These are phyloP conservation scores for Hydrotaea cyrtoneurina DNA, from an alignment of 2,888 invertebrate genomes.

Conservation along the genomic window DNA sequence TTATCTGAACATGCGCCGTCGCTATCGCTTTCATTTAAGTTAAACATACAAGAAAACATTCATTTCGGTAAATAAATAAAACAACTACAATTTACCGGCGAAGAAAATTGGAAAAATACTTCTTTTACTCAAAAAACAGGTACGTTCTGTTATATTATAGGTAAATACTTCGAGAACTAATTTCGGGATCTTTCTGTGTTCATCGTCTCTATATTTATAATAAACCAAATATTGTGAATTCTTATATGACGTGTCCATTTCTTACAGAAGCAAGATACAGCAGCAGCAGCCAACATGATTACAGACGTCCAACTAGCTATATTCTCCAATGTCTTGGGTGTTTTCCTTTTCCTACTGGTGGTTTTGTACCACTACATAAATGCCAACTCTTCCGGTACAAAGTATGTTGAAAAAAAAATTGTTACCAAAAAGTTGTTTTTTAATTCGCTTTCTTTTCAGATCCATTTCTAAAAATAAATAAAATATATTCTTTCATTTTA, in stretches of 20 bases:
- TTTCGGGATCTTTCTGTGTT: no score
- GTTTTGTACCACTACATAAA: slow-evolving; percentile 98
- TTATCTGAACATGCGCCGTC: no score
- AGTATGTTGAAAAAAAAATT: slow-evolving; percentile 60
- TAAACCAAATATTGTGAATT: no score
- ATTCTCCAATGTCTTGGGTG: slow-evolving; percentile 97
- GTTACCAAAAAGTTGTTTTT: not conserved
- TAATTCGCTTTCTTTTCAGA: slow-evolving; percentile 60
- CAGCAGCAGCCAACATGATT: slow-evolving; percentile 86
- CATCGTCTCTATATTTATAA: no score
- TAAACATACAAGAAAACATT: no score
- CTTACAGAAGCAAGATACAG: slow-evolving; percentile 14
- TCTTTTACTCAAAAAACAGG: no score
- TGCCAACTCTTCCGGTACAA: slow-evolving; percentile 84
- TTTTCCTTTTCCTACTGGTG: slow-evolving; percentile 94
- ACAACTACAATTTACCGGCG: no score
- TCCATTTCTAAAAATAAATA: slow-evolving; percentile 65
- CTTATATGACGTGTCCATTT: slow-evolving; percentile 56
- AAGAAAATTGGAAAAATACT: no score
- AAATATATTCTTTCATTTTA: not conserved
- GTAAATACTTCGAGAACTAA: no score
- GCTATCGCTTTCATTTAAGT: no score
- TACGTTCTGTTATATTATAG: no score
- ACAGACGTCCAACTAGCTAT: slow-evolving; percentile 97
- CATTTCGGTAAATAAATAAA: no score